These are phyloP conservation scores for Toxonevra muliebris DNA, from an alignment of 2,888 invertebrate genomes.

Conservation along the genomic window DNA sequence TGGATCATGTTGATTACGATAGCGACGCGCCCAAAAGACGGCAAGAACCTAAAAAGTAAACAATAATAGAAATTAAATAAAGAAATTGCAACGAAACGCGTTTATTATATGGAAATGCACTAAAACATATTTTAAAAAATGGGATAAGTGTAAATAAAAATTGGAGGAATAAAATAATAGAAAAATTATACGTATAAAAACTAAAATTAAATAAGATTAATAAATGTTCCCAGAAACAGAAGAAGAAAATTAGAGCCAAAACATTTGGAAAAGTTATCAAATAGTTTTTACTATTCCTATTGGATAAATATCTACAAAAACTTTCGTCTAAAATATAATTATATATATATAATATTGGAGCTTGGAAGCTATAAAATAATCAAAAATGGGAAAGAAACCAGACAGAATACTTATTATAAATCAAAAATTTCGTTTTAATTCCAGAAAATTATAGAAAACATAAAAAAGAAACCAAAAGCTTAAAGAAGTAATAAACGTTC, in stretches of 20 bases:
- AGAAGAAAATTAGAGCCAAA: conserved; percentile 11
- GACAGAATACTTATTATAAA: no score
- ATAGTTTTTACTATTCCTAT: no score
- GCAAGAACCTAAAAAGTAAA: conserved; percentile 77
- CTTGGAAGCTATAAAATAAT: no score
- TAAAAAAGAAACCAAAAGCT: neutral
- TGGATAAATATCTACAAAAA: no score
- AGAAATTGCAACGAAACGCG: neutral
- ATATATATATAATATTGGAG: no score
- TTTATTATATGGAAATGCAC: no score
- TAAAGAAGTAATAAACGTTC: no score
- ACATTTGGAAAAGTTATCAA: neutral
- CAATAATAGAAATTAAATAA: neutral
- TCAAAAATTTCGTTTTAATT: no score
- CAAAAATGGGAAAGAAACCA: no score
- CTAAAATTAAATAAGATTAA: conserved; percentile 1
- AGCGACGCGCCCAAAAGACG: conserved; percentile 80
- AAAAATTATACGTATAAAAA: conserved; percentile 6
- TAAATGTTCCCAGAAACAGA: conserved; percentile 4
- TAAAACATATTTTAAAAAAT: no score
- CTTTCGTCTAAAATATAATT: no score
- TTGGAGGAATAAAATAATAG: conserved; percentile 2
- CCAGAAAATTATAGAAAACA: neutral
- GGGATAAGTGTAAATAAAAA: neutral
- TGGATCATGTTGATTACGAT: conserved; percentile 83